Evolutionary conservation across 2,888 invertebrate species (phyloP).

Genomic region (Willowsia nigromaculata): DNA sequence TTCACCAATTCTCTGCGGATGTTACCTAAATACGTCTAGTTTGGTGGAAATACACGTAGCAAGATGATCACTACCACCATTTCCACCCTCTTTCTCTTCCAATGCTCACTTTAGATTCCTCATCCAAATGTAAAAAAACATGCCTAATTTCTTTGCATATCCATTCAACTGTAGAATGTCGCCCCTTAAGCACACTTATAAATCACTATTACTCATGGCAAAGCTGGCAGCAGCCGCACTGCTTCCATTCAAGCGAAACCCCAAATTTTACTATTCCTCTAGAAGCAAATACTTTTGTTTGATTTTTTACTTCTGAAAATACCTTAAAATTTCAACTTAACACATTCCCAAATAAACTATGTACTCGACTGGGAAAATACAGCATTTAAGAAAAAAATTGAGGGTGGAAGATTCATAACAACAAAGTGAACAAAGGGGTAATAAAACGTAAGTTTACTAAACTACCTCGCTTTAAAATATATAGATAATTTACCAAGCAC

Average conservation of each 20-base stretch:
- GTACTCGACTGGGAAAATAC: too few relatives aligned
- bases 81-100: neutral
- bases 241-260: neutral
- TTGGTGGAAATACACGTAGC: neutral
- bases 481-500: too few relatives aligned
- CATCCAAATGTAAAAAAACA: slow-evolving; percentile 16
- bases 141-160: slow-evolving; percentile 21
- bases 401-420: too few relatives aligned
- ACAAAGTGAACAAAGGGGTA: too few relatives aligned
- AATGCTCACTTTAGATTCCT: neutral
- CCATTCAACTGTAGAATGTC: slow-evolving; percentile 41
- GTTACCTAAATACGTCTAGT: slow-evolving; percentile 49
- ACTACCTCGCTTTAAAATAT: too few relatives aligned
- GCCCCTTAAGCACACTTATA: slow-evolving; percentile 46
- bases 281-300: neutral
- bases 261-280: neutral
- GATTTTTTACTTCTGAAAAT: neutral
- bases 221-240: slow-evolving; percentile 44
- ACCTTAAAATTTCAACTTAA: neutral
- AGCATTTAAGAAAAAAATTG: too few relatives aligned
- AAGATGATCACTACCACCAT: neutral
- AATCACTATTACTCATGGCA: slow-evolving; percentile 56
- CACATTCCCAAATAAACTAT: neutral
- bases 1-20: slow-evolving; percentile 37
- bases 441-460: too few relatives aligned